Conservation (phyloP, 23 tunicate species). For the Halocynthia roretzi region DNA sequence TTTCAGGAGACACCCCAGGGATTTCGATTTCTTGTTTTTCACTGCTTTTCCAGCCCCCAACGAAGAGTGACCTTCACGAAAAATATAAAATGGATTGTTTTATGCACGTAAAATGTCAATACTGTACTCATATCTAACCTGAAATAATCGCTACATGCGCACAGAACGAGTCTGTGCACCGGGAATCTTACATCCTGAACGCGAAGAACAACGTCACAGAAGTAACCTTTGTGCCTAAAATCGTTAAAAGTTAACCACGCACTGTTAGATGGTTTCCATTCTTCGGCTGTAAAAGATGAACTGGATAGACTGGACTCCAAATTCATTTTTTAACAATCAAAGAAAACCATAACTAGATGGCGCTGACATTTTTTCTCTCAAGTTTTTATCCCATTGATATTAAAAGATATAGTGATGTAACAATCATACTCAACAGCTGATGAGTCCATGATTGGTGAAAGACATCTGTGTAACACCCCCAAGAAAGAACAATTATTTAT, state of each 20-base stretch:
- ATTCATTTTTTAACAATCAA: not conserved
- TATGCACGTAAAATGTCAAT: too few species aligned
- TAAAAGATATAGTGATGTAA: too few species aligned
- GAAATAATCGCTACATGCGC: conserved; percentile 94
- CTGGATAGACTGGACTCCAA: conserved; percentile 6
- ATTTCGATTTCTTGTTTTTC: conserved; percentile 87
- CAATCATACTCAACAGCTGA: too few species aligned
- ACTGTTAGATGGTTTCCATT: conserved; percentile 37
- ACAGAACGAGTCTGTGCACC: conserved; percentile 78
- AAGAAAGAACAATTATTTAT: too few species aligned
- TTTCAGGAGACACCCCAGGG: conserved; percentile 75
- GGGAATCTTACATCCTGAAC: conserved; percentile 75
- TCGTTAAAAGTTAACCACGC: conserved; percentile 82
- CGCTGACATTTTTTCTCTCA: too few species aligned
- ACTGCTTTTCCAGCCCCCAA: conserved; percentile 87
- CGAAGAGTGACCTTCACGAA: conserved; percentile 58
- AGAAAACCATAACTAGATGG: too few species aligned
- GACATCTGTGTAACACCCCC: too few species aligned
- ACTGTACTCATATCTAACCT: conserved; percentile 27
- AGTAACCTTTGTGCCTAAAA: conserved; percentile 62
- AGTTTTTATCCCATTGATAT: too few species aligned
- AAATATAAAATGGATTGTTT: not conserved
- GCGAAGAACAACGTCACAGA: conserved; percentile 82
- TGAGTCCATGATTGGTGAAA: too few species aligned
- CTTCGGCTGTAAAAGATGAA: conserved; percentile 14